These are phyloP conservation scores for Limanda limanda DNA, from an alignment of 2,113 vertebrate species.

Conservation along the genomic window DNA sequence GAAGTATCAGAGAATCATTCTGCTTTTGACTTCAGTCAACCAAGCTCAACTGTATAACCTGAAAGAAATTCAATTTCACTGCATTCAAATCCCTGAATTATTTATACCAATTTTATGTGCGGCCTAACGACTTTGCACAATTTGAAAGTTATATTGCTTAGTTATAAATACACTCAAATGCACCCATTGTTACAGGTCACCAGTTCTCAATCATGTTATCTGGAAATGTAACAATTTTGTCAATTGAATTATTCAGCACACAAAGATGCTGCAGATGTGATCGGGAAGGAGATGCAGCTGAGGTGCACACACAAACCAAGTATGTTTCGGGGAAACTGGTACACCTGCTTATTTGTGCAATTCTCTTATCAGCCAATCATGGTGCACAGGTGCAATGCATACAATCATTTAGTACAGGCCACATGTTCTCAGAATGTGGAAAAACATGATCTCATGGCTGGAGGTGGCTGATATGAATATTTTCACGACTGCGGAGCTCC, in stretches of 20 bases:
- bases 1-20: not conserved
- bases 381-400: not conserved
- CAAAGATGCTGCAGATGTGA: too few relatives aligned
- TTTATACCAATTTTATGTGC: too few relatives aligned
- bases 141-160: not conserved
- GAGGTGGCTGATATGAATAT: not conserved
- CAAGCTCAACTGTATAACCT: slow-evolving; percentile 1
- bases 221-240: too few relatives aligned
- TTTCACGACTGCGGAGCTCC: not conserved
- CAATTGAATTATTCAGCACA: too few relatives aligned
- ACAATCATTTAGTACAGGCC: not conserved
- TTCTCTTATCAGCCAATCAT: not conserved
- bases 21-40: not conserved
- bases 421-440: not conserved
- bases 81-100: too few relatives aligned
- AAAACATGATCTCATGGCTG: not conserved
- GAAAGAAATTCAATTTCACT: not conserved
- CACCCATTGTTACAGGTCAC: too few relatives aligned
- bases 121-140: not conserved
- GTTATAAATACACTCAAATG: not conserved
- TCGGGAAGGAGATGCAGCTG: too few relatives aligned
- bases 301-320: too few relatives aligned
- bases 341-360: not conserved
- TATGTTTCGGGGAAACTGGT: not conserved
- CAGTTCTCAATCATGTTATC: not conserved